Evolutionary conservation across 2,113 vertebrate genomes (phyloP), one percentile per base, ranked within the genome.

Genomic region (Nematolebias whitei): DNA sequence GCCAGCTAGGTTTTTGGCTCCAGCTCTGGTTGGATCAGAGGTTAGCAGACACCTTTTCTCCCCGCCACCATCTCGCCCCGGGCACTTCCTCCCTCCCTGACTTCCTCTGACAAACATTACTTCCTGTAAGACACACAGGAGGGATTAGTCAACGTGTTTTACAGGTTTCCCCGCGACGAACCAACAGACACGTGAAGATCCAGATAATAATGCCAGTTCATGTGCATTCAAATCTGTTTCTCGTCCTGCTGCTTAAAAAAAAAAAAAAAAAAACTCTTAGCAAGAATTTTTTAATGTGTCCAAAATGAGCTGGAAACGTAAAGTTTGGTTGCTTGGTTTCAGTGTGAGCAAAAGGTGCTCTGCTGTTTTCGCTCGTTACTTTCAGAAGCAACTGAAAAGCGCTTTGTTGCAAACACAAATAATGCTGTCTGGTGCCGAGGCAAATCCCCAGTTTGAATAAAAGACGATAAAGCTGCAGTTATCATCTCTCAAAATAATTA

Each of bases 51-150:
- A 89, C 71, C 79, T 86, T 82, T 78, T n/a, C 62, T 63, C 62
- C 18, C 68, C 11, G 47, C 68, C 60, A 23, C 5, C 2, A 32
- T 66, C 48, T 76, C 10, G 54, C 81, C 81, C 65, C 68, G 11
- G 76, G 78, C 67, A 11, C 63, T 88, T 82, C 83, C 76, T 84
- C 81, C 69, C 66, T 1, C 75, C 68, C 74, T 41, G 41, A 80
- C 83, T 85, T 89, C 83, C 81, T 85, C 74, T 83, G 72, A 81
- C 76, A 86, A 79, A 81, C 79, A 71, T 20, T 35, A 81, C 77
- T 87, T 89, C 85, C 83, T 87, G 78, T 73, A 61, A 77, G 69
- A 85, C 70, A 67, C 69, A 56, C 32, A 76, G 59, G 71, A 85
- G 68, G 74, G 72, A 83, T 77, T 57, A 84, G 76, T 78, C 78